A percentile compares a stretch with the other conserved stretches of the same genome.
Conservation (phyloP, 2,797 vertebrate genomes). For the Parauchenoglanis punctatus region DNA sequence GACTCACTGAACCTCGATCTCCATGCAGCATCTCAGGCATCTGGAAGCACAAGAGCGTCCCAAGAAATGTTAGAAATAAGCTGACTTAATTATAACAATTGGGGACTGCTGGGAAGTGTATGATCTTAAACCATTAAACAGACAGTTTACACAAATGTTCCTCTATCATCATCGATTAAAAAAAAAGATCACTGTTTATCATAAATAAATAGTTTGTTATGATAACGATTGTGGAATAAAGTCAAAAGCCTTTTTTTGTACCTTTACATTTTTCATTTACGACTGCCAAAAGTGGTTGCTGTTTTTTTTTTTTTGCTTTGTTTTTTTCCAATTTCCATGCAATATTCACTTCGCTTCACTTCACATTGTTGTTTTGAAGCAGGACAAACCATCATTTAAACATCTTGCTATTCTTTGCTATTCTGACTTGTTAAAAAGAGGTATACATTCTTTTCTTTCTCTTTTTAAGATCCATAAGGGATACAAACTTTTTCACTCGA, state of each 20-base stretch:
- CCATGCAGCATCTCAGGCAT: constrained; percentile 73
- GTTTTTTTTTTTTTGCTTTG: no score
- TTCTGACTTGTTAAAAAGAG: not conserved
- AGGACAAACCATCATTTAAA: not conserved
- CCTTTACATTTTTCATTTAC: no score
- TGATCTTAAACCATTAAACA: not conserved
- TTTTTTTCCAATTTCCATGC: not conserved
- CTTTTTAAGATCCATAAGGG: no score
- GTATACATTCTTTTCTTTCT: not conserved
- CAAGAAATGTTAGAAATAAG: not conserved
- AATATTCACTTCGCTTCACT: not conserved
- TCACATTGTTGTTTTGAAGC: not conserved
- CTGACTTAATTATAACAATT: not conserved
- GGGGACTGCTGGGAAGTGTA: not conserved
- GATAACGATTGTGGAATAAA: no score
- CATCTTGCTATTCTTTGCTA: not conserved
- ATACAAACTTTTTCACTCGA: not conserved
- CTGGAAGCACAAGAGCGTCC: constrained; percentile 57
- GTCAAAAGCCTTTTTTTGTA: no score
- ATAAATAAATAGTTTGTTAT: not conserved
- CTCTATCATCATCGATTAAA: not conserved
- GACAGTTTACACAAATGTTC: not conserved
- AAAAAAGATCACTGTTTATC: not conserved
- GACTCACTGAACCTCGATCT: constrained; percentile 34
- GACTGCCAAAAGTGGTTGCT: no score